These are phyloP conservation scores for Amyelois transitella DNA, from an alignment of 1,140 invertebrate genomes.

Conservation along the genomic window DNA sequence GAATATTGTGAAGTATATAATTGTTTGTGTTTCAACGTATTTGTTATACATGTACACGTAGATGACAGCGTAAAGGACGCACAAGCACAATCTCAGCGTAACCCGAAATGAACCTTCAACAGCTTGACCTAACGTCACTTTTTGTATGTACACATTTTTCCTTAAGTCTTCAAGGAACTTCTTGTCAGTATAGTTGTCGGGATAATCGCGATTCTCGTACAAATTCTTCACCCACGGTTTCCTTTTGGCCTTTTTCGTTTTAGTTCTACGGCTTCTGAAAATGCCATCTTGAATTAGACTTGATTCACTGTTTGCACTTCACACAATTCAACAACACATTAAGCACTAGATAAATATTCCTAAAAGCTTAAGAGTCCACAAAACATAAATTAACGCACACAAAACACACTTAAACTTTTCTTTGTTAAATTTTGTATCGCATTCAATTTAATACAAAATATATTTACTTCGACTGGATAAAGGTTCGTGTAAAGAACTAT, in stretches of 20 bases:
- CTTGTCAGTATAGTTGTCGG: slow-evolving; percentile 93
- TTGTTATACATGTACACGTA: slow-evolving; percentile 84
- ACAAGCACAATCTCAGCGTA: slow-evolving; percentile 83
- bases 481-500: too few relatives aligned
- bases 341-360: too few relatives aligned
- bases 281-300: slow-evolving; percentile 30
- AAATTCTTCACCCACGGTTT: slow-evolving; percentile 90
- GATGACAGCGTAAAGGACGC: slow-evolving; percentile 83
- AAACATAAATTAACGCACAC: too few relatives aligned
- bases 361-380: too few relatives aligned
- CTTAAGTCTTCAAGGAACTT: slow-evolving; percentile 89
- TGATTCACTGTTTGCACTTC: background rate
- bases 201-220: slow-evolving; percentile 89
- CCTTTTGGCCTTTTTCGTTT: slow-evolving; percentile 39
- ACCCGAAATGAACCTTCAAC: slow-evolving; percentile 83
- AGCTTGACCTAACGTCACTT: slow-evolving; percentile 80
- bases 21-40: slow-evolving; percentile 76
- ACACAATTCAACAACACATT: background rate
- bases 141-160: slow-evolving; percentile 87
- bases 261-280: slow-evolving; percentile 59
- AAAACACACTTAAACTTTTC: too few relatives aligned
- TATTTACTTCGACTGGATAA: too few relatives aligned
- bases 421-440: too few relatives aligned
- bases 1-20: slow-evolving; percentile 75
- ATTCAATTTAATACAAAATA: too few relatives aligned